Conservation (phyloP, 1,140 invertebrate genomes). For the Cherax quadricarinatus region DNA sequence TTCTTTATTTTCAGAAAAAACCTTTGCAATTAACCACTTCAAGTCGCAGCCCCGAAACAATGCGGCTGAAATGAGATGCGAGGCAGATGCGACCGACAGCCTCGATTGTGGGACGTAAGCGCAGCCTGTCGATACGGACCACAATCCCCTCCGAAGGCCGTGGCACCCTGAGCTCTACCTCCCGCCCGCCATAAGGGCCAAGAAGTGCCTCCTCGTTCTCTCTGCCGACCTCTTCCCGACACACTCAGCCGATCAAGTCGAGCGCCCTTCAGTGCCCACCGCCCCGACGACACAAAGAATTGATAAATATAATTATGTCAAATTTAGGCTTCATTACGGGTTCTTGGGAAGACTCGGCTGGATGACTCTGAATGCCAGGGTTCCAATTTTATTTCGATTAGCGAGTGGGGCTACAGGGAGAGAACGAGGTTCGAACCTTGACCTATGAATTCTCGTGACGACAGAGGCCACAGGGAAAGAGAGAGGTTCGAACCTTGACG, state of each 20-base stretch:
- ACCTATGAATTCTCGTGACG: slow-evolving; percentile 8
- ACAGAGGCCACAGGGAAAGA: background rate
- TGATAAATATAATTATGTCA: slow-evolving; percentile 67
- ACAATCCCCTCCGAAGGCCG: background rate
- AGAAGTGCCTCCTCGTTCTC: background rate
- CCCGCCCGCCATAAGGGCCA: slow-evolving; percentile 9
- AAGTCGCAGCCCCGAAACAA: slow-evolving; percentile 61
- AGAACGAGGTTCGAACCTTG: background rate
- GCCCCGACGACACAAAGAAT: slow-evolving; percentile 50
- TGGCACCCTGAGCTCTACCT: background rate
- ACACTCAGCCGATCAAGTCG: slow-evolving; percentile 44
- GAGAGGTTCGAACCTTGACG: background rate
- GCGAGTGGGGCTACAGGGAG: background rate
- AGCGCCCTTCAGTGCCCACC: slow-evolving; percentile 16
- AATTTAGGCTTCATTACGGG: slow-evolving; percentile 55
- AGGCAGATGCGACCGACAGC: slow-evolving; percentile 52
- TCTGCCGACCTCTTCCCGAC: background rate
- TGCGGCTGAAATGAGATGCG: slow-evolving; percentile 61
- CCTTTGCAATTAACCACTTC: slow-evolving; percentile 68
- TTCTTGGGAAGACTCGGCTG: slow-evolving; percentile 1
- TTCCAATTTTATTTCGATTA: slow-evolving; percentile 51
- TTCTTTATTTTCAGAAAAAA: slow-evolving; percentile 68
- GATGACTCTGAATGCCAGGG: slow-evolving; percentile 37
- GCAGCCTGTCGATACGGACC: background rate
- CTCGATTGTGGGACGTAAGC: slow-evolving; percentile 16